Evolutionary conservation across 1,140 invertebrate species (phyloP), one percentile per base, ranked within the genome.

Genomic region (Drosophila insularis): DNA sequence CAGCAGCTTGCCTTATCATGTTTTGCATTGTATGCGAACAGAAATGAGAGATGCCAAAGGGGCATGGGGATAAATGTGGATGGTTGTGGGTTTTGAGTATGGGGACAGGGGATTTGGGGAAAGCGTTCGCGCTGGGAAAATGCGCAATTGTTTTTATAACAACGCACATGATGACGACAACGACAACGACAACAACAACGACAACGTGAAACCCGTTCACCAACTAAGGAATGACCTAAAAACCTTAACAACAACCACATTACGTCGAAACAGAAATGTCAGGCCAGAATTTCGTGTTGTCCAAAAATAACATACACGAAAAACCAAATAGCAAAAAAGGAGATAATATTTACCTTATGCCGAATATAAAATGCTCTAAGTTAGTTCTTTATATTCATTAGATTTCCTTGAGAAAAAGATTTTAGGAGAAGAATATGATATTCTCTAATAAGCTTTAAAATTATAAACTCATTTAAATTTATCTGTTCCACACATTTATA

Each of bases 141-240:
- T 84, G 77, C 63, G 84, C 84, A 89, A 87, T 87, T 87, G 84
- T 89, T 89, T 82, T 73, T 66, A 54, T 60, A 56, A 58, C 37
- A 43, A 50, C 39, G 63, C 68, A 27, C 43, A 50, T 61, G 43
- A 46, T 8, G 17, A 46, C 43, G 17, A 17, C 40, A 46, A 27
- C 23, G 23, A 27, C 27, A 27, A 17, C 40, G 19, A 27, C 23
- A 5, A 27, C 27, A 27, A 27, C 27, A 27, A 27, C 27, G 27
- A 27, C 5, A 27, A 60, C 69, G 43, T 46, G 62, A 87, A 86
- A 89, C 82, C 67, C 76, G 82, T 89, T 82, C 69, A 74, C 37
- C 79, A 76, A 73, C 68, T 74, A 53, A 61, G 69, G 63, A 75
- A 54, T 86, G 82, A 87, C 82, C 82, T 63, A 87, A 65, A 87